These are phyloP conservation scores for Clarias macrocephalus DNA, from an alignment of 2,113 vertebrate genomes.

Conservation along the genomic window DNA sequence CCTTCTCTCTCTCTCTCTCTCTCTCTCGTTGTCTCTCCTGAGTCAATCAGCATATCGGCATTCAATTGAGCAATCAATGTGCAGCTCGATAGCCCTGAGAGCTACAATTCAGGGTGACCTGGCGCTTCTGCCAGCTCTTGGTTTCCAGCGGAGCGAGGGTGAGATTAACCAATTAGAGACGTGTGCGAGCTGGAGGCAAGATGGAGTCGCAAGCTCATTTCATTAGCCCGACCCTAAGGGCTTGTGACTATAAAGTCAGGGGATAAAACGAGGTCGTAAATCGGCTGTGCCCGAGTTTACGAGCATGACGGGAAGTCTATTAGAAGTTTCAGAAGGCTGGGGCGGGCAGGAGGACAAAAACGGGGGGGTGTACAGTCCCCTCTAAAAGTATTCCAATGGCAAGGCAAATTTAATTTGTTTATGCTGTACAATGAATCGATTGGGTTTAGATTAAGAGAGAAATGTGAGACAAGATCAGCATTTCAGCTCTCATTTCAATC, in stretches of 20 bases:
- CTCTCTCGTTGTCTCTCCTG: background rate
- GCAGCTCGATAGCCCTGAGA: slow-evolving; percentile 11
- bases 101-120: slow-evolving; percentile 43
- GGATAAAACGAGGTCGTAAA: slow-evolving; percentile 75
- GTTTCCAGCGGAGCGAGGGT: slow-evolving; percentile 49
- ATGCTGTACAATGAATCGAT: background rate
- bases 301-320: slow-evolving; percentile 73
- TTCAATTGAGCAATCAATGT: slow-evolving; percentile 45
- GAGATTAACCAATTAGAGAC: slow-evolving; percentile 68
- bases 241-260: slow-evolving; percentile 58
- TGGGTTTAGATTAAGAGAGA: background rate
- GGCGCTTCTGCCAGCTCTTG: slow-evolving; percentile 2
- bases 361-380: background rate
- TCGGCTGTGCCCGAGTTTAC: slow-evolving; percentile 65
- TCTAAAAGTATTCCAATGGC: background rate
- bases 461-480: background rate
- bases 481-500: background rate
- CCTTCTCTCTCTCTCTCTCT: background rate
- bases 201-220: slow-evolving; percentile 65
- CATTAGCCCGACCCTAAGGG: slow-evolving; percentile 65
- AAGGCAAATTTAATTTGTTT: background rate
- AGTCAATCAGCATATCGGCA: slow-evolving; percentile 36
- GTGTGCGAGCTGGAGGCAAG: slow-evolving; percentile 49
- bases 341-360: slow-evolving; percentile 47
- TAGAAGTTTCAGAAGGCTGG: slow-evolving; percentile 69